Evolutionary conservation across 2,888 invertebrate species (phyloP).

Genomic region (Agonopterix arenella): DNA sequence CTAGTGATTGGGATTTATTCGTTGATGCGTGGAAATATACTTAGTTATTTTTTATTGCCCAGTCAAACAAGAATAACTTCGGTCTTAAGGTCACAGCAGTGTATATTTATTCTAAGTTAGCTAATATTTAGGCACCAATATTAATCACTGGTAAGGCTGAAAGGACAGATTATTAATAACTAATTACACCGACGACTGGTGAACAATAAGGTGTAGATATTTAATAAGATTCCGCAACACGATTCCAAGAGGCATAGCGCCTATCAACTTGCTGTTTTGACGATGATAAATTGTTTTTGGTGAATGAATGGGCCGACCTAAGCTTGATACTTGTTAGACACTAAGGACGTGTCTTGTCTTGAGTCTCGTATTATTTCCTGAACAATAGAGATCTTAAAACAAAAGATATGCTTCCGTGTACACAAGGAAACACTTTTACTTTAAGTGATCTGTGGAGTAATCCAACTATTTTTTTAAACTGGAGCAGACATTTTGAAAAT

Average conservation of each 20-base stretch:
- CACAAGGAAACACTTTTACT: not conserved
- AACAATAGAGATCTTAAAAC: slow-evolving; percentile 12
- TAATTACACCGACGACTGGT: slow-evolving; percentile 60
- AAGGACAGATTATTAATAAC: slow-evolving; percentile 62
- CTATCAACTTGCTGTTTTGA: slow-evolving; percentile 55
- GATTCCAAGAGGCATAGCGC: slow-evolving; percentile 52
- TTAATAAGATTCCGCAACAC: slow-evolving; percentile 66
- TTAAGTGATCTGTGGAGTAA: not conserved
- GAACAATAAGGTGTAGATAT: slow-evolving; percentile 62
- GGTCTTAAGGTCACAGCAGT: no score
- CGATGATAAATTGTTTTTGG: slow-evolving; percentile 60
- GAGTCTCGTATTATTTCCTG: slow-evolving; percentile 13
- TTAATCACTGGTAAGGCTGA: slow-evolving; percentile 49
- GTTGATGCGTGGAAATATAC: not conserved
- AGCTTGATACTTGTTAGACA: slow-evolving; percentile 30
- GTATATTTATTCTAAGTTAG: no score
- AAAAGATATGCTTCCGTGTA: slow-evolving; percentile 8
- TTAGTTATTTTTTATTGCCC: not conserved
- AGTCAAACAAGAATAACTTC: no score
- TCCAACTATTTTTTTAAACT: no score
- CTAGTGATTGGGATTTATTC: not conserved
- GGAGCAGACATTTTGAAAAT: no score
- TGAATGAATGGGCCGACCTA: slow-evolving; percentile 34
- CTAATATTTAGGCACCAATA: slow-evolving; percentile 15
- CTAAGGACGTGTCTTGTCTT: slow-evolving; percentile 14